Conservation (phyloP, 2,888 invertebrate genomes). For the Drosophila robusta region DNA sequence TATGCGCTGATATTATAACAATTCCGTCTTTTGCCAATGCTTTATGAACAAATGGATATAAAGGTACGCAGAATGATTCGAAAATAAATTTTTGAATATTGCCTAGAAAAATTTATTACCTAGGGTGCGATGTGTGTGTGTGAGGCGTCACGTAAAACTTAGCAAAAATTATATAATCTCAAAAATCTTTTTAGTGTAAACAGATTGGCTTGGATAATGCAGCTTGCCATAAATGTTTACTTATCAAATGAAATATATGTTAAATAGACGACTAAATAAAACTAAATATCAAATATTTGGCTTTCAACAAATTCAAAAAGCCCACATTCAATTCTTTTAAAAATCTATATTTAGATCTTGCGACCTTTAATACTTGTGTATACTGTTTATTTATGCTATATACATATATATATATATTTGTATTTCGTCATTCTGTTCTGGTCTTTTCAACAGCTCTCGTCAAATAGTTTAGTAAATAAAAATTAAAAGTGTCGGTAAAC, state of each 20-base stretch:
- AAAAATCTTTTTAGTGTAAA: no score
- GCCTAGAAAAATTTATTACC: no score
- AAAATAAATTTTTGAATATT: no score
- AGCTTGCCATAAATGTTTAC: background rate
- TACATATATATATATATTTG: conserved; percentile 3
- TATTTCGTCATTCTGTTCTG: conserved; percentile 20
- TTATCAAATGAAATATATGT: background rate
- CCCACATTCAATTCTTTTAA: background rate
- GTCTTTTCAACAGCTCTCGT: conserved; percentile 13
- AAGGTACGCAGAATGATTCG: no score
- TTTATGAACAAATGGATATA: no score
- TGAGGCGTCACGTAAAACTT: no score
- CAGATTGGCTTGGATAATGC: no score
- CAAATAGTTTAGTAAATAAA: background rate
- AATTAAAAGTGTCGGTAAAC: conserved; percentile 5
- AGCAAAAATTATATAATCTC: no score
- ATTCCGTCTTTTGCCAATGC: no score
- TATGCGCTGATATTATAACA: no score
- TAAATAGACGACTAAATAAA: background rate
- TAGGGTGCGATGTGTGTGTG: no score
- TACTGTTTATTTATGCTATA: conserved; percentile 10
- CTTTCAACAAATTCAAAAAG: background rate
- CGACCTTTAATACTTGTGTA: conserved; percentile 12
- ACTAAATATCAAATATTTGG: background rate
- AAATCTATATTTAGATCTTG: conserved; percentile 37